Percentiles rank a stretch among this genome's conserved stretches.
phyloP scores from a whole-genome alignment of 2,113 vertebrate species.

The Uria aalge region DNA sequence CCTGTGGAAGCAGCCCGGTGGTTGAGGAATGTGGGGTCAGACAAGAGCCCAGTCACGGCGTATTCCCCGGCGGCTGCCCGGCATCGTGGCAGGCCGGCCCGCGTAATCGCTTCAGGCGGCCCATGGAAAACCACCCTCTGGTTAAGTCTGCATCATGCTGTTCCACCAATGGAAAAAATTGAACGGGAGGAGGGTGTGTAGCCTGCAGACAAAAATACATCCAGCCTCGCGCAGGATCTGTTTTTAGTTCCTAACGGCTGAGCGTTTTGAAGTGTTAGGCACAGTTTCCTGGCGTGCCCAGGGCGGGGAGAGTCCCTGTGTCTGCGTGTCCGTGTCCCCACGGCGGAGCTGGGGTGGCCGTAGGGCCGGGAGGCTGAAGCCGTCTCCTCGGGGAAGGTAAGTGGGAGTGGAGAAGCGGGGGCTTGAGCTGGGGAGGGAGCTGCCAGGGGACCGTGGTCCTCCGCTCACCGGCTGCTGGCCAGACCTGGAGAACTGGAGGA shows the following conservation, averaged over 20 bases:
- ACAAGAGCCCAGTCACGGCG: slow-evolving; percentile 82
- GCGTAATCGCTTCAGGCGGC: slow-evolving; percentile 73
- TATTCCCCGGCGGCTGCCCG: slow-evolving; percentile 74
- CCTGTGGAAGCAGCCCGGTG: slow-evolving; percentile 71
- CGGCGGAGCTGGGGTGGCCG: neutral
- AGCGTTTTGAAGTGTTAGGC: slow-evolving; percentile 76
- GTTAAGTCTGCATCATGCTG: slow-evolving; percentile 77
- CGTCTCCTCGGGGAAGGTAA: slow-evolving; percentile 49
- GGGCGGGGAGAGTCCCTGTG: slow-evolving; percentile 68
- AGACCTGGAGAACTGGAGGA: neutral
- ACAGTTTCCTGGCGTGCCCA: slow-evolving; percentile 71
- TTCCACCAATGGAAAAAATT: slow-evolving; percentile 85
- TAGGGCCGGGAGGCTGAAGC: neutral
- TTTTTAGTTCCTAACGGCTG: slow-evolving; percentile 79
- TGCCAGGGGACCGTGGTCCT: neutral
- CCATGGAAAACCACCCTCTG: slow-evolving; percentile 83
- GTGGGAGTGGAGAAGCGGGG: neutral
- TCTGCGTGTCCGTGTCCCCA: neutral
- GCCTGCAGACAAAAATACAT: slow-evolving; percentile 79
- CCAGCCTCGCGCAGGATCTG: slow-evolving; percentile 67
- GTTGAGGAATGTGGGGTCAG: slow-evolving; percentile 84
- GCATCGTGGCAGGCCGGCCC: slow-evolving; percentile 74
- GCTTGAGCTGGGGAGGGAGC: neutral
- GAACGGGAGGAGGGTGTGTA: slow-evolving; percentile 79
- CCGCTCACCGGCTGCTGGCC: neutral